Evolutionary conservation across 1,140 invertebrate species (phyloP).

Genomic region (Drosophila persimilis): DNA sequence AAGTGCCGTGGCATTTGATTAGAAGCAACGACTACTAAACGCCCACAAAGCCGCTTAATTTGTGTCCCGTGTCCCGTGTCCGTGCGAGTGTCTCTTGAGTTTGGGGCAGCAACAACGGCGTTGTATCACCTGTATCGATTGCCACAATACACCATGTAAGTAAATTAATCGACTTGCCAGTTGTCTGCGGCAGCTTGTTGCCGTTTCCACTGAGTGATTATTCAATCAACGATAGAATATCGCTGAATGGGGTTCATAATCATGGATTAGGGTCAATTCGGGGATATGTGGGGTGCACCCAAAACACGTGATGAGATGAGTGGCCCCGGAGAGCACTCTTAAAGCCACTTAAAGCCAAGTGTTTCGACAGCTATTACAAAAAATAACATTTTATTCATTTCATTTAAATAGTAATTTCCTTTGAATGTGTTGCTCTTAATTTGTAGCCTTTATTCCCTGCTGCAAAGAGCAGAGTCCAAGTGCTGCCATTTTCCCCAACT

Average conservation of each 20-base stretch:
- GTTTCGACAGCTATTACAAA: too few relatives aligned
- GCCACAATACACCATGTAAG: slow-evolving; percentile 35
- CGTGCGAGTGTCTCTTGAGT: slow-evolving; percentile 20
- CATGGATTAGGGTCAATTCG: not conserved
- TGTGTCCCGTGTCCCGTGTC: not conserved
- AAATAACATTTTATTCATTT: too few relatives aligned
- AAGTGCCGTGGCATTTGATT: slow-evolving; percentile 57
- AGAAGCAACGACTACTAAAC: slow-evolving; percentile 26
- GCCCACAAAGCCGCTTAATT: slow-evolving; percentile 30
- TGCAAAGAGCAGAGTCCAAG: too few relatives aligned
- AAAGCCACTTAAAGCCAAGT: too few relatives aligned
- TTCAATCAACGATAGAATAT: slow-evolving; percentile 27
- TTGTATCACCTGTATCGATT: slow-evolving; percentile 28
- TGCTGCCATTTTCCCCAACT: too few relatives aligned
- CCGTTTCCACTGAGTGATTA: slow-evolving; percentile 28
- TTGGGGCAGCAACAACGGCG: slow-evolving; percentile 13
- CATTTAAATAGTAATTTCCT: too few relatives aligned
- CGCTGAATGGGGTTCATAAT: slow-evolving; percentile 8
- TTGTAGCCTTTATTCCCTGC: too few relatives aligned
- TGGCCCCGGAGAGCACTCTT: too few relatives aligned
- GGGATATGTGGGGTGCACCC: not conserved
- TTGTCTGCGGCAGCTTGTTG: too few relatives aligned
- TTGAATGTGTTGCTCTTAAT: too few relatives aligned
- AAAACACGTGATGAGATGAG: not conserved
- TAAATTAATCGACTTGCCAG: slow-evolving; percentile 41